A percentile compares a stretch with the other conserved stretches of the same genome.
These are phyloP conservation scores for Esox niger DNA, from an alignment of 2,113 vertebrate species.

Conservation along the genomic window DNA sequence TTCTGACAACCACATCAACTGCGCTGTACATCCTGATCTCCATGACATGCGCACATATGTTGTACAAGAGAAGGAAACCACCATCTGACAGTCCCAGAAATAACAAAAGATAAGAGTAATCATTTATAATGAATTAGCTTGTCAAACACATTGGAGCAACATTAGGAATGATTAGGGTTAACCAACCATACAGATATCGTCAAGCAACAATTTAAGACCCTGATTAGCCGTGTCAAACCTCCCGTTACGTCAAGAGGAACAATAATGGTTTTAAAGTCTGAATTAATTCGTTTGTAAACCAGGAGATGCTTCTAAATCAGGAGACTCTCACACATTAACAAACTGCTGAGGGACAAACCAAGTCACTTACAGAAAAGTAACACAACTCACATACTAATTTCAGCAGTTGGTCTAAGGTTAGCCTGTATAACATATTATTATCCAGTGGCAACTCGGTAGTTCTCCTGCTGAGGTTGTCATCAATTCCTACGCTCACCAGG, in stretches of 20 bases:
- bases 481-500: too few relatives aligned
- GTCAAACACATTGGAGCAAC: slow-evolving; percentile 40
- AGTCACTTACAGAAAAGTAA: too few relatives aligned
- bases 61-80: background rate
- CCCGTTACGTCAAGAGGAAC: slow-evolving; percentile 11
- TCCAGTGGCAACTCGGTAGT: too few relatives aligned
- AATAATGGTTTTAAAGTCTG: slow-evolving; percentile 23
- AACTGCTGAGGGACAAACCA: too few relatives aligned
- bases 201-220: slow-evolving; percentile 5
- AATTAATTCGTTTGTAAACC: slow-evolving; percentile 10
- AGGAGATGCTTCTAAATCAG: slow-evolving; percentile 30
- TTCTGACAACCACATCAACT: background rate
- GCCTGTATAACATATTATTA: too few relatives aligned
- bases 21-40: background rate
- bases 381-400: too few relatives aligned
- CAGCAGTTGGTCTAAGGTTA: too few relatives aligned
- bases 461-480: too few relatives aligned
- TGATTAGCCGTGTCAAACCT: slow-evolving; percentile 32
- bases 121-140: too few relatives aligned
- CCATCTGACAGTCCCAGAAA: slow-evolving; percentile 3
- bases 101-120: slow-evolving; percentile 30
- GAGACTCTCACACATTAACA: slow-evolving; percentile 12
- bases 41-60: background rate
- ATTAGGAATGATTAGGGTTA: slow-evolving; percentile 29
- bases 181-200: too few relatives aligned